phyloP scores from a whole-genome alignment of 2,888 invertebrate genomes.

The Trachelus stipa region DNA sequence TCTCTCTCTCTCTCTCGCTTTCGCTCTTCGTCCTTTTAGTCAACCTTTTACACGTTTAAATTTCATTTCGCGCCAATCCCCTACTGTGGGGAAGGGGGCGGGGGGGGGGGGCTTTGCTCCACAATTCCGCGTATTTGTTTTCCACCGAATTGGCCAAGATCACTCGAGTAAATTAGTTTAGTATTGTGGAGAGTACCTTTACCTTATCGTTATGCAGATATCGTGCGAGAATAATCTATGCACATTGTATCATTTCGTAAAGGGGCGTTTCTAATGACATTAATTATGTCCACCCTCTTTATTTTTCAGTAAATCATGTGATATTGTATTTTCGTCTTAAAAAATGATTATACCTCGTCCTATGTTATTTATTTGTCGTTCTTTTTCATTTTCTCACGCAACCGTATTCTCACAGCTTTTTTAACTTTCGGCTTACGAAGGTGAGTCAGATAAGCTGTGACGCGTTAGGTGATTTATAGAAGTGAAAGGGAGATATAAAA shows the following conservation, averaged over 20 bases:
- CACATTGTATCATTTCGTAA: neutral
- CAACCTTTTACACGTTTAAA: neutral
- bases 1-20: constrained; percentile 3
- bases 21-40: neutral
- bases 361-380: too few species aligned
- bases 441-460: too few species aligned
- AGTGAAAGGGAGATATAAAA: neutral
- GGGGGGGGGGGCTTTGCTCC: neutral
- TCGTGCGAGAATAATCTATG: neutral
- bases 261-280: neutral
- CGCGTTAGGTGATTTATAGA: too few species aligned
- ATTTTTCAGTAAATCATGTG: neutral
- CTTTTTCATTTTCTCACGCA: too few species aligned
- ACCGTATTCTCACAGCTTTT: too few species aligned
- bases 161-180: neutral
- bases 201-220: neutral
- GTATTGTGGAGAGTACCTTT: neutral
- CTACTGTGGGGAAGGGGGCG: neutral
- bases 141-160: neutral
- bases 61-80: neutral
- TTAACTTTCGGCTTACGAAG: too few species aligned
- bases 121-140: neutral
- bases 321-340: too few species aligned
- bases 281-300: neutral
- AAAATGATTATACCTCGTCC: too few species aligned